A percentile compares a stretch with the other conserved stretches of the same genome.
Evolutionary conservation across 2,797 vertebrate genomes (phyloP).

Genomic region (Urophycis tenuis): DNA sequence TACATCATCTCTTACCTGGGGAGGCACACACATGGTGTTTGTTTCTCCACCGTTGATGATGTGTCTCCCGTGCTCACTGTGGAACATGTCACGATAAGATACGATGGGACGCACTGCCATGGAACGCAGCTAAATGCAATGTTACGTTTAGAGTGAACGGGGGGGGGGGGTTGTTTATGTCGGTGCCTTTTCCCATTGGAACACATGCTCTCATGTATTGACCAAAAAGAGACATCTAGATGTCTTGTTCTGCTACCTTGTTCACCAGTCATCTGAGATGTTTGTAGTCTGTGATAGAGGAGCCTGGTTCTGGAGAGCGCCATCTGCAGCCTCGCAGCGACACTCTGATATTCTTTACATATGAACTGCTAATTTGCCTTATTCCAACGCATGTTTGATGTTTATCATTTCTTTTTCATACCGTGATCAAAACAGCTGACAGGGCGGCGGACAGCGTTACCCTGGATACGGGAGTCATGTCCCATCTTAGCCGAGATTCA

Average conservation of each 20-base stretch:
- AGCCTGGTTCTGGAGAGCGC: neutral
- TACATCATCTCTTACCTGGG: conserved; percentile 26
- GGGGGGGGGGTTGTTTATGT: neutral
- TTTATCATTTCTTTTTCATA: conserved; percentile 33
- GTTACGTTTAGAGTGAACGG: neutral
- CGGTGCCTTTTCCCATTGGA: neutral
- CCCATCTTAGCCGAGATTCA: conserved; percentile 72
- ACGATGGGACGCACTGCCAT: neutral
- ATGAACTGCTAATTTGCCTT: neutral
- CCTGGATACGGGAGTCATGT: conserved; percentile 67
- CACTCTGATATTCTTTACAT: conserved; percentile 3
- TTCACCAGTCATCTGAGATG: neutral
- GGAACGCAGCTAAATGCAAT: neutral
- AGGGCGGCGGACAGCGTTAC: conserved; percentile 58
- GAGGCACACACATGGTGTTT: neutral
- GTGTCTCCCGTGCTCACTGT: neutral
- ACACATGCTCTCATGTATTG: neutral
- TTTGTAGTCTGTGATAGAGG: neutral
- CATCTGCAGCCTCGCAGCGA: conserved; percentile 39
- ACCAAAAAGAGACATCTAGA: neutral
- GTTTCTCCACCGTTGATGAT: neutral
- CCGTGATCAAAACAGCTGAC: conserved; percentile 30
- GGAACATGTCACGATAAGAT: neutral
- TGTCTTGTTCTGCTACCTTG: conserved; percentile 29
- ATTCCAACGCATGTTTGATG: conserved; percentile 19